Evolutionary conservation across 2,113 vertebrate genomes (phyloP).

Genomic region (Antechinus stuartii): DNA sequence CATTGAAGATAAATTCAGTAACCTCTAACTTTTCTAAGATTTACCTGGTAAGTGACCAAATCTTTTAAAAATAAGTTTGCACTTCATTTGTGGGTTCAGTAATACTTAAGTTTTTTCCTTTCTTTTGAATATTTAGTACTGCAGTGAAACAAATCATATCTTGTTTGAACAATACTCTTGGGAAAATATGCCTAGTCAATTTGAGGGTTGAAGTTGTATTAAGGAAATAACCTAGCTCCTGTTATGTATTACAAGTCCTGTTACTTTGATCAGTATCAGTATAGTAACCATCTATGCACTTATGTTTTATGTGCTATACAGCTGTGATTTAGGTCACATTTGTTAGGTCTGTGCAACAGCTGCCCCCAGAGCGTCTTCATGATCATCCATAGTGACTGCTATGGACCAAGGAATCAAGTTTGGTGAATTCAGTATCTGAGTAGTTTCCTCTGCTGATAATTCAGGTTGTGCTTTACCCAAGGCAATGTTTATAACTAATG

Average conservation of each 20-base stretch:
- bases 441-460: constrained; percentile 78
- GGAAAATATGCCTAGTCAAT: constrained; percentile 58
- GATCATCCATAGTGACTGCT: constrained; percentile 51
- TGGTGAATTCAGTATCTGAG: constrained; percentile 72
- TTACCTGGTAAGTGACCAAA: constrained; percentile 68
- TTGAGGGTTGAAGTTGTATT: constrained; percentile 70
- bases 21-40: constrained; percentile 68
- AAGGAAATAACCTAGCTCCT: constrained; percentile 64
- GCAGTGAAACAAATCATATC: constrained; percentile 48
- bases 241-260: constrained; percentile 62
- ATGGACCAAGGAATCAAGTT: constrained; percentile 68
- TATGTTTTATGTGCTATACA: constrained; percentile 54
- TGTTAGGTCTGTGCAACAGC: constrained; percentile 54
- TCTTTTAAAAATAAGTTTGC: constrained; percentile 65
- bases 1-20: constrained; percentile 55
- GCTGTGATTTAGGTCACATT: constrained; percentile 53
- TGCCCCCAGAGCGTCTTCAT: constrained; percentile 65
- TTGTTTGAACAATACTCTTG: constrained; percentile 69
- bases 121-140: constrained; percentile 57
- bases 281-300: constrained; percentile 48
- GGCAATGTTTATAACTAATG: constrained; percentile 78
- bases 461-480: constrained; percentile 79
- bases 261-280: constrained; percentile 41
- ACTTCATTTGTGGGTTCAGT: constrained; percentile 57
- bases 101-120: constrained; percentile 59